These are phyloP conservation scores for Marmota monax DNA, from an alignment of 2,113 vertebrate genomes.

Conservation along the genomic window DNA sequence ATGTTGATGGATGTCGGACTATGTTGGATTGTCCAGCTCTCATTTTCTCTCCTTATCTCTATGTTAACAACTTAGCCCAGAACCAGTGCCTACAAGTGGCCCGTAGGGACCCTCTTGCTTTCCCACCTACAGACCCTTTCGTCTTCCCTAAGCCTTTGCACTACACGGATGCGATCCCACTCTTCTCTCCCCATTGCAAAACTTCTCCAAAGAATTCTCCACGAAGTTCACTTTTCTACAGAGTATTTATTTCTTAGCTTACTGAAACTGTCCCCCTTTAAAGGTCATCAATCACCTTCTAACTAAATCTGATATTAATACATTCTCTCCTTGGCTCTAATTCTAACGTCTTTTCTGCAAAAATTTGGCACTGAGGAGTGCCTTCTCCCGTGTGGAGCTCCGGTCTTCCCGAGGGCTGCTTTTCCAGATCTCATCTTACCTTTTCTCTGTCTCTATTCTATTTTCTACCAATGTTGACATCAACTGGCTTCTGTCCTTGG, in stretches of 20 bases:
- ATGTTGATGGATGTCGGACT: neutral
- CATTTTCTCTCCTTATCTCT: neutral
- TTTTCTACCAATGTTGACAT: neutral
- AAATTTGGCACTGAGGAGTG: neutral
- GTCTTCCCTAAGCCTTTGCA: neutral
- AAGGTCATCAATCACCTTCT: neutral
- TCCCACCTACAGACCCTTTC: neutral
- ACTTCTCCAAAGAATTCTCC: slow-evolving; percentile 13
- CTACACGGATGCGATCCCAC: neutral
- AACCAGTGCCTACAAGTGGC: neutral
- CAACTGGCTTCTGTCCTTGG: neutral
- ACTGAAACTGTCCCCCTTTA: neutral
- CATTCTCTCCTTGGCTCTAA: neutral
- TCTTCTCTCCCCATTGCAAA: neutral
- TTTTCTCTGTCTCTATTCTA: neutral
- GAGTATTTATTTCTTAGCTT: neutral
- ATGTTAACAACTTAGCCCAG: neutral
- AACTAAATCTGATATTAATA: neutral
- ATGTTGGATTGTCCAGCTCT: neutral
- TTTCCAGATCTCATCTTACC: neutral
- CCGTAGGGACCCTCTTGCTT: neutral
- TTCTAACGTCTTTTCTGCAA: slow-evolving; percentile 7
- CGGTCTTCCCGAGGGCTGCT: neutral
- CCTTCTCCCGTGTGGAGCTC: neutral
- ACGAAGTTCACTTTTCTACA: neutral